Conservation (phyloP, 2,113 vertebrate genomes). For the Silurus meridionalis region DNA sequence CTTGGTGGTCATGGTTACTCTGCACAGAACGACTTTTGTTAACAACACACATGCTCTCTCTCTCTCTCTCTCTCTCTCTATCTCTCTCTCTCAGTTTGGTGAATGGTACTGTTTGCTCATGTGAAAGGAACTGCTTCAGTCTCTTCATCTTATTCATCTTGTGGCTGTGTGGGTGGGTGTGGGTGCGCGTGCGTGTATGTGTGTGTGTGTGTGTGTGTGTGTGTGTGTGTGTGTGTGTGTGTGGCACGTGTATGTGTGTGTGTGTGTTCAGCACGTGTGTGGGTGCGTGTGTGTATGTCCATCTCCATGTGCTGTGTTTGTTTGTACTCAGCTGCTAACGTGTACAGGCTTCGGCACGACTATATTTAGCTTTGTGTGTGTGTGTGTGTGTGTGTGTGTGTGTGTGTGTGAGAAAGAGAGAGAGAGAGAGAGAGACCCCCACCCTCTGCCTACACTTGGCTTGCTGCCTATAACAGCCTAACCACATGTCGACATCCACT, state of each 20-base stretch:
- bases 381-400: constrained; percentile 18
- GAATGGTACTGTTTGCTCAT: constrained; percentile 14
- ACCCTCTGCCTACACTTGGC: constrained; percentile 45
- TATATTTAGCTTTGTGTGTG: constrained; percentile 50
- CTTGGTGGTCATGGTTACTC: not conserved
- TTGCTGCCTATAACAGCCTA: constrained; percentile 49
- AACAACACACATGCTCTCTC: not conserved
- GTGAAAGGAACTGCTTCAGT: constrained; percentile 25
- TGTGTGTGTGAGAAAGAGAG: not conserved
- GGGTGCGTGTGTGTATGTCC: not conserved
- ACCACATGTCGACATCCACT: constrained; percentile 56
- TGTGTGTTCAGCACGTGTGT: not conserved
- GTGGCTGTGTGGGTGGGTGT: not conserved
- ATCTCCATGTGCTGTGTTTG: constrained; percentile 19
- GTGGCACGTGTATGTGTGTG: constrained; percentile 8
- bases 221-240: constrained; percentile 24
- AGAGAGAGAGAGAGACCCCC: constrained; percentile 28
- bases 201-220: constrained; percentile 32
- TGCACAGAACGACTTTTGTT: constrained; percentile 24
- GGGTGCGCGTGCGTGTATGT: not conserved
- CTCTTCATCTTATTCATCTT: constrained; percentile 36
- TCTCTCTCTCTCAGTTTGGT: not conserved
- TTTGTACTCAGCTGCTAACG: constrained; percentile 40
- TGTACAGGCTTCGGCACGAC: constrained; percentile 30
- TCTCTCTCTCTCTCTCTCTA: not conserved